phyloP scores from a whole-genome alignment of 2,888 invertebrate genomes.

The Plagodis pulveraria region DNA sequence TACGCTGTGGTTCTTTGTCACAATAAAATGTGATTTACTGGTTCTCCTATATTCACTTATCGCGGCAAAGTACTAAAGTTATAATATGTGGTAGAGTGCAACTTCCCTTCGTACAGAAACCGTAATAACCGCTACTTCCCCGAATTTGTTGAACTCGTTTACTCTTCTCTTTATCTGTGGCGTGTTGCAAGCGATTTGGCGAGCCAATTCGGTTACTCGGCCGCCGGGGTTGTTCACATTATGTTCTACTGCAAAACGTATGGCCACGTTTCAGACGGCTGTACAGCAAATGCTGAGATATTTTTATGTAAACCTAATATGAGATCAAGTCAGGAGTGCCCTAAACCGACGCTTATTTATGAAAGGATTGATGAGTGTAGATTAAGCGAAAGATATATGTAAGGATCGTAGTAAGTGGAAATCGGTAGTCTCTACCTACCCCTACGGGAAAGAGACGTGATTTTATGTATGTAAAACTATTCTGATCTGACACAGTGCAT shows the following conservation, averaged over 20 bases:
- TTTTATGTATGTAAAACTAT: too few species aligned
- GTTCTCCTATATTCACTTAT: not conserved
- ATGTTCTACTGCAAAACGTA: not conserved
- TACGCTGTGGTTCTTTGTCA: slow-evolving; percentile 4
- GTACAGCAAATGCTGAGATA: not conserved
- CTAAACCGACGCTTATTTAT: too few species aligned
- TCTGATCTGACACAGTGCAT: too few species aligned
- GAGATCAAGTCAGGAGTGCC: too few species aligned
- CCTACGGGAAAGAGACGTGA: too few species aligned
- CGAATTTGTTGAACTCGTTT: slow-evolving; percentile 56
- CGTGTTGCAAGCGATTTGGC: slow-evolving; percentile 43
- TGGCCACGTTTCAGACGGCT: not conserved
- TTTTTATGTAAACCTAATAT: too few species aligned
- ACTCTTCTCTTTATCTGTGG: slow-evolving; percentile 53
- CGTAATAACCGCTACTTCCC: slow-evolving; percentile 61
- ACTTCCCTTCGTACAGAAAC: slow-evolving; percentile 47
- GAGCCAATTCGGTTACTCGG: slow-evolving; percentile 56
- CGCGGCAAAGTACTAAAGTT: not conserved
- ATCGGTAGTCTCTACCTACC: too few species aligned
- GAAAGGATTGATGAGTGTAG: too few species aligned
- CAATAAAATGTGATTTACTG: slow-evolving; percentile 1
- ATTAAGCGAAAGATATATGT: too few species aligned
- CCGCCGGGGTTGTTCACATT: slow-evolving; percentile 41
- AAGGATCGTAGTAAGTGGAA: too few species aligned
- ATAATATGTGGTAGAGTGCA: slow-evolving; percentile 6